A percentile compares a stretch with the other conserved stretches of the same genome.
Conservation (phyloP, 2,888 invertebrate genomes). For the Nomada fucata region DNA sequence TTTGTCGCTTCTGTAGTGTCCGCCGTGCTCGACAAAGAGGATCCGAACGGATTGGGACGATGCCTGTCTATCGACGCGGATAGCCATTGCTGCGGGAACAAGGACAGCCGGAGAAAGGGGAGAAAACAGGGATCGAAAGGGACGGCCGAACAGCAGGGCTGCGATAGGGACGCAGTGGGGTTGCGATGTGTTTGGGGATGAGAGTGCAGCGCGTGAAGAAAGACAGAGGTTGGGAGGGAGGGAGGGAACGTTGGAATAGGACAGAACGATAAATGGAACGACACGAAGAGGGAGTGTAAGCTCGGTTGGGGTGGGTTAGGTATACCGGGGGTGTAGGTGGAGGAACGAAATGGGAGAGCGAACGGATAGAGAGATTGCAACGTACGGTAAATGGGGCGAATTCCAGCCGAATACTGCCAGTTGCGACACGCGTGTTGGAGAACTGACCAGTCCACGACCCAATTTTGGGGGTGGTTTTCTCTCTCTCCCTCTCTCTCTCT, state of each 20-base stretch:
- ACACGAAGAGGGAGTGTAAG: constrained; percentile 31
- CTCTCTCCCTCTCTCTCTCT: neutral
- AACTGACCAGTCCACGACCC: constrained; percentile 66
- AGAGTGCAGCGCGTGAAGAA: constrained; percentile 28
- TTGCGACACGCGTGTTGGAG: constrained; percentile 64
- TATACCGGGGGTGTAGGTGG: constrained; percentile 13
- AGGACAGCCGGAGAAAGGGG: constrained; percentile 4
- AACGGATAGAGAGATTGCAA: constrained; percentile 52
- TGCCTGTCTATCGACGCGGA: constrained; percentile 42
- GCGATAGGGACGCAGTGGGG: constrained; percentile 1
- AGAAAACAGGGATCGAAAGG: neutral
- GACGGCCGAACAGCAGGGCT: neutral
- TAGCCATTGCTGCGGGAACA: constrained; percentile 27
- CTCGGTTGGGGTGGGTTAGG: constrained; percentile 21
- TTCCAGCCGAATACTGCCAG: constrained; percentile 70
- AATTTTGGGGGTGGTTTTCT: constrained; percentile 63
- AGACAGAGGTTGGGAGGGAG: neutral
- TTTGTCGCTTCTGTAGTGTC: constrained; percentile 76
- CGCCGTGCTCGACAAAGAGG: constrained; percentile 50
- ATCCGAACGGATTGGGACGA: constrained; percentile 23
- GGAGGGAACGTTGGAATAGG: constrained; percentile 6
- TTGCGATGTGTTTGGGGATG: constrained; percentile 22
- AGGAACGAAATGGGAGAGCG: constrained; percentile 35
- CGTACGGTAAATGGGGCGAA: constrained; percentile 71
- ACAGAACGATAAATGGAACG: constrained; percentile 48